A percentile compares a stretch with the other conserved stretches of the same genome.
Conservation (phyloP, 2,888 invertebrate species). For the Aleiodes testaceus region DNA sequence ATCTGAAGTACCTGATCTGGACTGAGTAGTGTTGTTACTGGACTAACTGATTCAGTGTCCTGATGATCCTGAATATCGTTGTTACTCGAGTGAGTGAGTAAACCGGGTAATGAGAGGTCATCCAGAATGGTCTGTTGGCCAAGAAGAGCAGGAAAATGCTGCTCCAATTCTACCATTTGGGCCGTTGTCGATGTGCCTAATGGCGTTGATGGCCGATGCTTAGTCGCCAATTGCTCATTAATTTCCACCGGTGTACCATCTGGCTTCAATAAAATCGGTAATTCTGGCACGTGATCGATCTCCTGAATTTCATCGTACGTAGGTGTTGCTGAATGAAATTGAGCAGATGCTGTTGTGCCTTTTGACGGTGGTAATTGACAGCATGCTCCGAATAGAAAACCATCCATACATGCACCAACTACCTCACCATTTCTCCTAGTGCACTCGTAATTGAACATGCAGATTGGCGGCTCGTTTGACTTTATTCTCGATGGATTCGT, state of each 20-base stretch:
- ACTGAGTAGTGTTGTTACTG: slow-evolving; percentile 65
- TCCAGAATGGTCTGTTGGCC: slow-evolving; percentile 65
- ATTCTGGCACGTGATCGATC: slow-evolving; percentile 68
- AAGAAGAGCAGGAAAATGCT: slow-evolving; percentile 61
- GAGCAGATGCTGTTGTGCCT: slow-evolving; percentile 52
- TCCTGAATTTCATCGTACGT: slow-evolving; percentile 59
- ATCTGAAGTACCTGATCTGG: slow-evolving; percentile 70
- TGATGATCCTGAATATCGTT: slow-evolving; percentile 58
- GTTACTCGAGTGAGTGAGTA: slow-evolving; percentile 63
- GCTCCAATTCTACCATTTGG: slow-evolving; percentile 53
- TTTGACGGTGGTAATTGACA: slow-evolving; percentile 81
- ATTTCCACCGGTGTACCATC: slow-evolving; percentile 66
- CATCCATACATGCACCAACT: slow-evolving; percentile 93
- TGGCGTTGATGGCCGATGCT: slow-evolving; percentile 41
- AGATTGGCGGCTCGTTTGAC: slow-evolving; percentile 83
- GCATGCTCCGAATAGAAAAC: slow-evolving; percentile 93
- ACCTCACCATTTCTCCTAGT: slow-evolving; percentile 85
- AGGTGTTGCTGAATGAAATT: slow-evolving; percentile 57
- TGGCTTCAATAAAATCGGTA: slow-evolving; percentile 67
- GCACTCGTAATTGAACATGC: slow-evolving; percentile 96
- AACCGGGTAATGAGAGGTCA: slow-evolving; percentile 62
- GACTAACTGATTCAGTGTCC: slow-evolving; percentile 53
- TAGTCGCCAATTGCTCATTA: slow-evolving; percentile 34
- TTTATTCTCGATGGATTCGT: slow-evolving; percentile 78
- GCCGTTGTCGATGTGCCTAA: slow-evolving; percentile 12